phyloP scores from a whole-genome alignment of 2,888 invertebrate species.

The Tetanocera ferruginea region DNA sequence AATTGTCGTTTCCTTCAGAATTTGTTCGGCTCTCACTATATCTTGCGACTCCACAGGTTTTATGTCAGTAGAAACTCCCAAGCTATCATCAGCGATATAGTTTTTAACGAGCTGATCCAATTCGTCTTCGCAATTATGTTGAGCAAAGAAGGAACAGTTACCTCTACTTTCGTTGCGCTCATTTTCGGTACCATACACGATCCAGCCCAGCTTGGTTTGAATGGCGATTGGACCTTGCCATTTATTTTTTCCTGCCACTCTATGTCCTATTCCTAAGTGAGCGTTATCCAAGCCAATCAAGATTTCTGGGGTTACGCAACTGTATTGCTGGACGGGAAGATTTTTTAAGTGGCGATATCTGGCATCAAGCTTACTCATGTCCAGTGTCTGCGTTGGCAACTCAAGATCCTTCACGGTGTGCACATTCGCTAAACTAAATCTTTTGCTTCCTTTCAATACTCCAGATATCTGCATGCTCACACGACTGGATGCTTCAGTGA shows the following conservation, averaged over 20 bases:
- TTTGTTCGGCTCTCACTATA: too few relatives aligned
- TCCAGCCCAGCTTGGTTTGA: neutral
- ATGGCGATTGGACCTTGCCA: conserved; percentile 15
- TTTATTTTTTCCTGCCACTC: conserved; percentile 2
- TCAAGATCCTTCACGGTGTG: conserved; percentile 37
- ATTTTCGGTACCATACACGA: neutral
- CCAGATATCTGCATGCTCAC: conserved; percentile 42
- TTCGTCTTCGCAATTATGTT: neutral
- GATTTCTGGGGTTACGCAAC: conserved; percentile 22
- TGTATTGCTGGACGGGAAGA: conserved; percentile 14
- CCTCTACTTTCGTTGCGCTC: neutral
- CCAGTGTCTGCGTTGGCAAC: conserved; percentile 37
- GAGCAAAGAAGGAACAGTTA: neutral
- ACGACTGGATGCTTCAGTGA: conserved; percentile 34
- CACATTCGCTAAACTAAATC: conserved; percentile 37
- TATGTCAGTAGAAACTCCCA: neutral
- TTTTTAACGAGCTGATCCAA: conserved; percentile 17
- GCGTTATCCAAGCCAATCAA: conserved; percentile 41
- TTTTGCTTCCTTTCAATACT: neutral
- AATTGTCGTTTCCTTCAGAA: too few relatives aligned
- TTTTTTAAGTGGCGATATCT: conserved; percentile 34
- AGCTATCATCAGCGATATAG: conserved; percentile 1
- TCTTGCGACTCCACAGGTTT: neutral
- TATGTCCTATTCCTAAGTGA: conserved; percentile 29
- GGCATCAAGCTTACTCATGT: conserved; percentile 18